A percentile compares a stretch with the other conserved stretches of the same genome.
These are phyloP conservation scores for Myocastor coypus DNA, from an alignment of 2,113 vertebrate genomes.

Conservation along the genomic window DNA sequence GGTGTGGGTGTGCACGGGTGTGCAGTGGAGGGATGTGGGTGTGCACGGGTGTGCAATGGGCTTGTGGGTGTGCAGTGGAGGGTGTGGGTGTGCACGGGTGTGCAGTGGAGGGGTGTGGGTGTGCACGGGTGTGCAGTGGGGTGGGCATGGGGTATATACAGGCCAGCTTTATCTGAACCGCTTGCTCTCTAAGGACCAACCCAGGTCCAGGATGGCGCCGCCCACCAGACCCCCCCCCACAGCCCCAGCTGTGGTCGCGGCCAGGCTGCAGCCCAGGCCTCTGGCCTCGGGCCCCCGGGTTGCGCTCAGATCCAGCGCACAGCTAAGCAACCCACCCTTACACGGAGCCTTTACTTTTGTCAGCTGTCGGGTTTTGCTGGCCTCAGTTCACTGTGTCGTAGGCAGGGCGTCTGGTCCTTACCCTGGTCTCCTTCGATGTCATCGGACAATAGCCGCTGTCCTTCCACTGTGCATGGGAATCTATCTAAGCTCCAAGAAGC, in stretches of 20 bases:
- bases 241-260: fast-evolving
- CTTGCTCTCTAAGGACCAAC: background rate
- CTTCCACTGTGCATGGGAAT: background rate
- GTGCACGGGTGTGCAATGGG: too few species aligned
- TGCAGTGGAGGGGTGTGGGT: background rate
- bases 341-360: background rate
- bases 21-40: too few species aligned
- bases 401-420: background rate
- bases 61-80: background rate
- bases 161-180: background rate
- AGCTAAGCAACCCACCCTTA: background rate
- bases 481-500: background rate
- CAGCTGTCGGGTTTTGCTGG: background rate
- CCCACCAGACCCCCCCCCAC: background rate
- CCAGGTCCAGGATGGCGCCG: background rate
- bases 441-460: background rate
- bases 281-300: background rate
- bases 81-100: too few species aligned
- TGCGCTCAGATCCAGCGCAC: background rate
- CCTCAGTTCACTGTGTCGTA: background rate
- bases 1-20: too few species aligned
- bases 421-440: background rate
- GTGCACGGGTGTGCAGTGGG: too few species aligned
- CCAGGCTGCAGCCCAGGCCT: background rate
- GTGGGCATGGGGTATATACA: background rate